Conservation (phyloP, 2,888 invertebrate genomes). For the Fissipunctia ypsillon region DNA sequence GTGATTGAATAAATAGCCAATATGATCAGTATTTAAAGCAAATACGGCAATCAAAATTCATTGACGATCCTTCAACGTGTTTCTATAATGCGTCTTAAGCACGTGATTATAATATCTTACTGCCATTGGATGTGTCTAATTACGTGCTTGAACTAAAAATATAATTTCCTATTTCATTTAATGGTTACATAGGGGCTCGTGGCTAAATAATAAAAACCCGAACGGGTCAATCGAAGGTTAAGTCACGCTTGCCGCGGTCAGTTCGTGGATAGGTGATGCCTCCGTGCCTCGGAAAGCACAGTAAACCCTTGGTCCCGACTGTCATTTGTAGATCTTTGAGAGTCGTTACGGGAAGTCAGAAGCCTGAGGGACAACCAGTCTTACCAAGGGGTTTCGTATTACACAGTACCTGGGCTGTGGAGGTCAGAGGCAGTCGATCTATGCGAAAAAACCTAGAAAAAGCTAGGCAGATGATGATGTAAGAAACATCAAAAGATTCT, state of each 20-base stretch:
- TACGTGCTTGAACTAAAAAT: constrained; percentile 50
- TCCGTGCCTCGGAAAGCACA: background rate
- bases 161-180: constrained; percentile 36
- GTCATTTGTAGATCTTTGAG: background rate
- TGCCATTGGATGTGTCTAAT: constrained; percentile 23
- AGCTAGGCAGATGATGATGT: no score
- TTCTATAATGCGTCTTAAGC: constrained; percentile 37
- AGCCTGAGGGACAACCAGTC: background rate
- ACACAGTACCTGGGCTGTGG: background rate
- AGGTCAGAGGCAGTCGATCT: background rate
- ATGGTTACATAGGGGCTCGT: background rate
- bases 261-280: background rate
- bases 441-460: no score
- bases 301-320: background rate
- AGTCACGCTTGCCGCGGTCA: background rate
- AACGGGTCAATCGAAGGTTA: background rate
- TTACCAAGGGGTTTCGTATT: background rate
- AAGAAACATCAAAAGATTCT: constrained; percentile 30
- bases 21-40: constrained; percentile 41
- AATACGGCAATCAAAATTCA: constrained; percentile 49
- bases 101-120: constrained; percentile 38
- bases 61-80: constrained; percentile 28
- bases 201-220: background rate
- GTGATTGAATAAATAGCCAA: constrained; percentile 24
- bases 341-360: background rate